A percentile compares a stretch with the other conserved stretches of the same genome.
These are phyloP conservation scores for Lingula anatina DNA, from an alignment of 2,888 invertebrate species.

Conservation along the genomic window DNA sequence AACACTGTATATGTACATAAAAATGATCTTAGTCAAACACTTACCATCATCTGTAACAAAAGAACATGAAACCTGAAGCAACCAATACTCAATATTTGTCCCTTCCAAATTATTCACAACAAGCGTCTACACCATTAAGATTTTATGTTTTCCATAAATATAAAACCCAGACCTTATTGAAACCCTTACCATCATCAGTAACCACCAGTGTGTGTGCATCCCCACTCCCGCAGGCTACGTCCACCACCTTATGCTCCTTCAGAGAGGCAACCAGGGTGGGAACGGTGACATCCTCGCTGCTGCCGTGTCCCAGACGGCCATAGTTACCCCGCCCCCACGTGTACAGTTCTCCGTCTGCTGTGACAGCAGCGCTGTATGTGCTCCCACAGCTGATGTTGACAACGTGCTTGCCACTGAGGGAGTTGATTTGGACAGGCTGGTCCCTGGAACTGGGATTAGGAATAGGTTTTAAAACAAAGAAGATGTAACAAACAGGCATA, in stretches of 20 bases:
- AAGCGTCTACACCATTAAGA: slow-evolving; percentile 1
- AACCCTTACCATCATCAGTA: slow-evolving; percentile 79
- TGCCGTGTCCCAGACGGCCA: slow-evolving; percentile 87
- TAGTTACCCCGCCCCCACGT: slow-evolving; percentile 96
- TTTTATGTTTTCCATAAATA: background rate
- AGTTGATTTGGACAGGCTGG: slow-evolving; percentile 80
- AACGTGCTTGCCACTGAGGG: slow-evolving; percentile 71
- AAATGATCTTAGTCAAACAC: background rate
- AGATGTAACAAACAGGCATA: no score
- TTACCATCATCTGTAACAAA: background rate
- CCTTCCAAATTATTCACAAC: no score
- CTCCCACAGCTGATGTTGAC: slow-evolving; percentile 88
- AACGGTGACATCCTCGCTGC: slow-evolving; percentile 86
- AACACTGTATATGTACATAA: background rate
- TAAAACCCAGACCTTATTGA: background rate
- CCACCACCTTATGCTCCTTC: slow-evolving; percentile 48
- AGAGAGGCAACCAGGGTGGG: slow-evolving; percentile 68
- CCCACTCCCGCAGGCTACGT: slow-evolving; percentile 82
- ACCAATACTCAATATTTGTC: no score
- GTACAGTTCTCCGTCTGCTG: slow-evolving; percentile 80
- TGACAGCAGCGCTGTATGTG: slow-evolving; percentile 88
- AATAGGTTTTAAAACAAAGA: no score
- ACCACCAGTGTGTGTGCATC: slow-evolving; percentile 94
- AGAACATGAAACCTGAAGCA: background rate
- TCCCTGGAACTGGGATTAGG: slow-evolving; percentile 63